Conservation (phyloP, 2,888 invertebrate genomes). For the Microchrysa polita region DNA sequence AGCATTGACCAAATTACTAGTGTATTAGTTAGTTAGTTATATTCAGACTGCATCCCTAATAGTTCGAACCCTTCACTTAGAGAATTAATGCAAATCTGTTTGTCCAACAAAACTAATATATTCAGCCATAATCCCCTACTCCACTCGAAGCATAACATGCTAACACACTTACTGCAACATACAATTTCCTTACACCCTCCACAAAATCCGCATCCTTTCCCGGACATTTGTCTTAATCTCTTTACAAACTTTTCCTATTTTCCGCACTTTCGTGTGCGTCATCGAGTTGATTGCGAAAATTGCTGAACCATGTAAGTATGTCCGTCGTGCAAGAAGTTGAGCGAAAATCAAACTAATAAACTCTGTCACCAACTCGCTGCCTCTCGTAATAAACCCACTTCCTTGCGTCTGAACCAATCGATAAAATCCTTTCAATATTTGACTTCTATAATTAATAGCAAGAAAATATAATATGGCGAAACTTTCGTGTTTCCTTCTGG, state of each 20-base stretch:
- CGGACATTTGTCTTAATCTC: conserved; percentile 18
- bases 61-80: background rate
- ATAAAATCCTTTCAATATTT: conserved; percentile 17
- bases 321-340: background rate
- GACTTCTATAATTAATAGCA: conserved; percentile 30
- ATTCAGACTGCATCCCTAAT: no score
- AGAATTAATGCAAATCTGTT: background rate
- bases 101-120: background rate
- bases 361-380: conserved; percentile 23
- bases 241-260: conserved; percentile 38
- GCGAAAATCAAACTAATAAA: conserved; percentile 11
- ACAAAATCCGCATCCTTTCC: background rate
- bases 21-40: no score
- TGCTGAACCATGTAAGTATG: conserved; percentile 21
- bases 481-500: background rate
- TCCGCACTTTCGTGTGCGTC: no score
- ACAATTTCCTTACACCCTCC: background rate
- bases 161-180: background rate
- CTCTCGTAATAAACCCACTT: background rate
- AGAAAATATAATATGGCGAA: conserved; percentile 3
- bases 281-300: conserved; percentile 39
- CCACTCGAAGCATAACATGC: no score
- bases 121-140: background rate
- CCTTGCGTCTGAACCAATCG: background rate
- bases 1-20: no score